phyloP scores from a whole-genome alignment of 1,140 invertebrate species.

The Coelopa frigida region DNA sequence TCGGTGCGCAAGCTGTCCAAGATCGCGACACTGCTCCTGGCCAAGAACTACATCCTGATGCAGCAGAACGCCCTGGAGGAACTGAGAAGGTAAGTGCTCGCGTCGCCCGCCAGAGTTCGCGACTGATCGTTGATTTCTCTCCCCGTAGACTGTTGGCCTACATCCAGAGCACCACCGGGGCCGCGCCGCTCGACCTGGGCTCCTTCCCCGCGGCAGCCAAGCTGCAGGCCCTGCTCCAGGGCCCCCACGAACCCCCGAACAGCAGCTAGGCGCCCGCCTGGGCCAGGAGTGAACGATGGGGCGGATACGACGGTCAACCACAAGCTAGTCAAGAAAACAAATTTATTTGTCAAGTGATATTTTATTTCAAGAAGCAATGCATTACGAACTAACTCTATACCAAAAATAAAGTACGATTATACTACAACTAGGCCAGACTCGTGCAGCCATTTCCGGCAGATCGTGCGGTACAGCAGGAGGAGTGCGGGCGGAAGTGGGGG shows the following conservation, averaged over 20 bases:
- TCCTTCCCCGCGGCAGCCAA: conserved; percentile 64
- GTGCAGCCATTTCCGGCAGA: no score
- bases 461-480: no score
- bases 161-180: conserved; percentile 57
- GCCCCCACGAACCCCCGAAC: conserved; percentile 33
- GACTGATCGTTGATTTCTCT: not conserved
- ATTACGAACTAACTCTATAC: no score
- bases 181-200: conserved; percentile 59
- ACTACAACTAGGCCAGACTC: no score
- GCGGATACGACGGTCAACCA: no score
- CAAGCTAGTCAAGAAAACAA: no score
- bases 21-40: conserved; percentile 93
- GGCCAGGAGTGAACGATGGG: no score
- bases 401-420: no score
- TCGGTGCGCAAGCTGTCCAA: conserved; percentile 98
- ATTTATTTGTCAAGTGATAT: no score
- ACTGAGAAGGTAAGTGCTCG: conserved; percentile 57
- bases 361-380: no score
- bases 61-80: conserved; percentile 90
- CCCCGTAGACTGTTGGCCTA: conserved; percentile 55
- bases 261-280: conserved; percentile 32
- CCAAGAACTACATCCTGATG: conserved; percentile 99
- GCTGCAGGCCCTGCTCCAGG: conserved; percentile 52
- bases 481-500: no score
- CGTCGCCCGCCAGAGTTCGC: not conserved